Evolutionary conservation across 92 coral and sea anemone genomes (phyloP).

Genomic region (Muricea muricata): DNA sequence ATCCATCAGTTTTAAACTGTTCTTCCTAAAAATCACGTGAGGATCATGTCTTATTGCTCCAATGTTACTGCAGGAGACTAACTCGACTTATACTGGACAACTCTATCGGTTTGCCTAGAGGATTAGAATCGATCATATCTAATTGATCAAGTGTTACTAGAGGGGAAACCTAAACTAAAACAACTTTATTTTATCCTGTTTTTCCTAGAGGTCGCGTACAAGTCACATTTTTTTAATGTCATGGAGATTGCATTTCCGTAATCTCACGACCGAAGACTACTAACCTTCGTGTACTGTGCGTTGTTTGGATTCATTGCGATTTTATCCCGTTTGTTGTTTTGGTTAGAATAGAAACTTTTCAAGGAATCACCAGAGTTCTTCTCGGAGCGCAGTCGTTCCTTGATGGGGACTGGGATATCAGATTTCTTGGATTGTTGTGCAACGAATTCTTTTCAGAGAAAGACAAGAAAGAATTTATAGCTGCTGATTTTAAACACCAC

Average conservation of each 20-base stretch:
- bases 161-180: too few relatives aligned
- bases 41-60: too few relatives aligned
- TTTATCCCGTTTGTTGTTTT: conserved; percentile 21
- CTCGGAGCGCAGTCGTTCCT: conserved; percentile 10
- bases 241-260: neutral
- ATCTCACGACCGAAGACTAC: neutral
- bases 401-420: conserved; percentile 40
- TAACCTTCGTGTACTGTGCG: neutral
- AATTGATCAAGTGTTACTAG: too few relatives aligned
- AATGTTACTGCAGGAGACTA: too few relatives aligned
- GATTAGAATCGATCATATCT: too few relatives aligned
- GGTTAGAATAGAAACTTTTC: conserved; percentile 41
- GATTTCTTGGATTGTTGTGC: conserved; percentile 37
- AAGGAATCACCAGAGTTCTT: conserved; percentile 7
- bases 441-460: conserved; percentile 17
- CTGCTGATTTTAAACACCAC: too few relatives aligned
- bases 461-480: neutral
- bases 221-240: neutral
- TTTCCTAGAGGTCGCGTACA: too few relatives aligned
- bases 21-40: too few relatives aligned
- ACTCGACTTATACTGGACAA: too few relatives aligned
- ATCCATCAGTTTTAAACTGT: too few relatives aligned
- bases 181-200: too few relatives aligned
- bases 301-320: conserved; percentile 38
- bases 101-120: too few relatives aligned